Percentiles rank a stretch among this genome's conserved stretches.
phyloP scores from a whole-genome alignment of 1,140 invertebrate genomes.

The Elysia chlorotica region DNA sequence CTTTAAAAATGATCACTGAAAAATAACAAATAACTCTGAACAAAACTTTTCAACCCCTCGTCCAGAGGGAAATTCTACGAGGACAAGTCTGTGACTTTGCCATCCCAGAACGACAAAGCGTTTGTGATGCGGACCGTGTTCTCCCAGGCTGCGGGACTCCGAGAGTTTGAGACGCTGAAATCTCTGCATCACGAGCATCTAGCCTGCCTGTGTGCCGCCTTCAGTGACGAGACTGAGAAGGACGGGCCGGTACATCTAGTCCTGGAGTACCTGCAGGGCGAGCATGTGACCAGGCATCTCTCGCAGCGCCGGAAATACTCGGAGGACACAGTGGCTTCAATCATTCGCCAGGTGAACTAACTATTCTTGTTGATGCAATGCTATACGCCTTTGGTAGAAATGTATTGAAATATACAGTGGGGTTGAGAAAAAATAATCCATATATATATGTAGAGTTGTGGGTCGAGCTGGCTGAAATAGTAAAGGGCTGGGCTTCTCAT shows the following conservation, averaged over 20 bases:
- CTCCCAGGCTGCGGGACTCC: conserved; percentile 18
- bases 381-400: no score
- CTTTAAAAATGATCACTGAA: no score
- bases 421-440: no score
- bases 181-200: conserved; percentile 85
- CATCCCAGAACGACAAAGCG: conserved; percentile 10
- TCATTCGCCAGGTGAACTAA: conserved; percentile 83
- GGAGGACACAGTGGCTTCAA: conserved; percentile 85
- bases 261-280: conserved; percentile 86
- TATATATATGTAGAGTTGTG: no score
- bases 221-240: conserved; percentile 37
- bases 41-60: background rate
- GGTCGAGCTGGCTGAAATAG: no score
- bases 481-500: no score
- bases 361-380: no score
- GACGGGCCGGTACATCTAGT: conserved; percentile 75
- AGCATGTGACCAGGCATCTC: conserved; percentile 88
- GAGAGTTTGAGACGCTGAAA: conserved; percentile 81
- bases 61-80: conserved; percentile 81
- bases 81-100: conserved; percentile 74
- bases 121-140: conserved; percentile 25
- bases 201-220: conserved; percentile 70
- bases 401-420: no score
- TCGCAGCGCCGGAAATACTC: conserved; percentile 84
- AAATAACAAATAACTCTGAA: no score